Conservation (phyloP, 1,140 invertebrate genomes). For the Drosophila albomicans region DNA sequence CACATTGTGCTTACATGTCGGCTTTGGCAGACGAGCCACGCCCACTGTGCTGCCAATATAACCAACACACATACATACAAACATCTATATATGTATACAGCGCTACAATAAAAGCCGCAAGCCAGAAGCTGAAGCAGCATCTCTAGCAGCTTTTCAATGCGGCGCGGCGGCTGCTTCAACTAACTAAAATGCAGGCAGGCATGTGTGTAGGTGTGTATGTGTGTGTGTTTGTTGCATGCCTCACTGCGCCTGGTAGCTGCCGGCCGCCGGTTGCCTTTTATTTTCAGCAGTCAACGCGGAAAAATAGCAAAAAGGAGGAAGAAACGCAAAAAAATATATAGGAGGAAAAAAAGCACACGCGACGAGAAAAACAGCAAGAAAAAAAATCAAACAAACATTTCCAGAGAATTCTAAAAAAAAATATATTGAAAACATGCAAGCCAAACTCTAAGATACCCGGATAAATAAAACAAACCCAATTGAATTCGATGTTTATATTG, state of each 20-base stretch:
- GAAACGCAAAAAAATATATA: slow-evolving; percentile 4
- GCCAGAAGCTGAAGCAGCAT: slow-evolving; percentile 11
- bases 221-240: slow-evolving; percentile 41
- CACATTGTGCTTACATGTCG: slow-evolving; percentile 35
- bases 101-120: slow-evolving; percentile 40
- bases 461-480: too few relatives aligned
- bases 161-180: slow-evolving; percentile 14
- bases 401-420: background rate
- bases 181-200: slow-evolving; percentile 33
- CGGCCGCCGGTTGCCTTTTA: slow-evolving; percentile 66
- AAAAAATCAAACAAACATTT: slow-evolving; percentile 27
- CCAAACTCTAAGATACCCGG: too few relatives aligned
- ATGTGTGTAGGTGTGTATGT: slow-evolving; percentile 11
- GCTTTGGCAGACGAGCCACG: slow-evolving; percentile 8
- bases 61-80: slow-evolving; percentile 4
- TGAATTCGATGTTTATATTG: too few relatives aligned
- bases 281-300: slow-evolving; percentile 76
- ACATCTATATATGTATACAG: background rate
- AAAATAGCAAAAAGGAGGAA: slow-evolving; percentile 52
- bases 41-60: slow-evolving; percentile 36
- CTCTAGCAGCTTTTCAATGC: slow-evolving; percentile 46
- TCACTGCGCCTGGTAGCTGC: slow-evolving; percentile 28
- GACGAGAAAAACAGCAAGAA: background rate
- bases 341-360: background rate
- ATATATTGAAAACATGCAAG: background rate